Evolutionary conservation across 2,113 vertebrate genomes (phyloP).

Genomic region (Tachuris rubrigastra): DNA sequence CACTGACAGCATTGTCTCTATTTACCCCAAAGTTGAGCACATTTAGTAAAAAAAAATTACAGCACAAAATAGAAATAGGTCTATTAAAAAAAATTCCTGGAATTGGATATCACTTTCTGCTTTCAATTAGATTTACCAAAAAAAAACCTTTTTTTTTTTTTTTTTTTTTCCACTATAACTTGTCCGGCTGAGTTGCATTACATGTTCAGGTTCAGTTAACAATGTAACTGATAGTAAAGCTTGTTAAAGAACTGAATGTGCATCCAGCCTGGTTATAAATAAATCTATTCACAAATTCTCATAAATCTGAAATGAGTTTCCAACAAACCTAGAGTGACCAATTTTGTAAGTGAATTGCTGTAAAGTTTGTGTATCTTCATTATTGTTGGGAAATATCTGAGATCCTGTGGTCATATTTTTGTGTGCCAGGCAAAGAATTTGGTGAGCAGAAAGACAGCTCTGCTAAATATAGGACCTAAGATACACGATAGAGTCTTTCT

Average conservation of each 20-base stretch:
- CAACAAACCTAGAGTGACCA: background rate
- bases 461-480: background rate
- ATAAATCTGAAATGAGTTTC: background rate
- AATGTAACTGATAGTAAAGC: background rate
- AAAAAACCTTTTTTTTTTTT: background rate
- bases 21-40: background rate
- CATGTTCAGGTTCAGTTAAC: background rate
- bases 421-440: background rate
- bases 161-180: background rate
- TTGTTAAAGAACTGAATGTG: background rate
- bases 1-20: background rate
- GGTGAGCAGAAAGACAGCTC: background rate
- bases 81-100: background rate
- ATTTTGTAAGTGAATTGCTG: background rate
- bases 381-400: background rate
- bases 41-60: background rate
- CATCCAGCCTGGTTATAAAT: background rate
- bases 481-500: background rate
- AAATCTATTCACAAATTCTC: background rate
- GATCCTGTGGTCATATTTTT: background rate
- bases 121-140: background rate
- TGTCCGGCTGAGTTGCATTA: background rate
- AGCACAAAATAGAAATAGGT: background rate
- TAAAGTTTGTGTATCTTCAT: background rate
- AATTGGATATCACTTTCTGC: background rate